Percentiles rank a stretch among this genome's conserved stretches.
These are phyloP conservation scores for Ictalurus punctatus DNA, from an alignment of 2,113 vertebrate genomes.

Conservation along the genomic window DNA sequence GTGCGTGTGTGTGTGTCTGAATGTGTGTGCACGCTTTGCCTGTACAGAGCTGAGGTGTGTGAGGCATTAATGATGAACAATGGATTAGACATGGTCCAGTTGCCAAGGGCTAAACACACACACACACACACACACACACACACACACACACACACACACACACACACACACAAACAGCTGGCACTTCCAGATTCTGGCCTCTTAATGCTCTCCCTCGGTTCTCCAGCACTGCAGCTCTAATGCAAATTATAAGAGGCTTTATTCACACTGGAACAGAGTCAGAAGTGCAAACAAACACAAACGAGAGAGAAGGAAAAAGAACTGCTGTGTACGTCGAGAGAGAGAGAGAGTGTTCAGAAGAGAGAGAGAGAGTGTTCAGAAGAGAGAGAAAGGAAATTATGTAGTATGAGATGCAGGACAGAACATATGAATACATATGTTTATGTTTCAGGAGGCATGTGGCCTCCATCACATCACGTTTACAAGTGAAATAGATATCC, in stretches of 20 bases:
- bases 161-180: slow-evolving; percentile 25
- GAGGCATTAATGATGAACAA: slow-evolving; percentile 17
- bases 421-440: background rate
- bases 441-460: background rate
- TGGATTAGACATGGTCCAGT: slow-evolving; percentile 14
- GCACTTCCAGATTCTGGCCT: slow-evolving; percentile 24
- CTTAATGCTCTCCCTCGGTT: slow-evolving; percentile 38
- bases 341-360: background rate
- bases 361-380: background rate
- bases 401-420: background rate
- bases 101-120: slow-evolving; percentile 10
- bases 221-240: slow-evolving; percentile 34
- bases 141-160: slow-evolving; percentile 5
- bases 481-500: background rate
- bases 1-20: background rate
- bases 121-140: background rate
- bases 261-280: slow-evolving; percentile 34
- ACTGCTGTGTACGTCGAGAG: background rate
- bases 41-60: background rate
- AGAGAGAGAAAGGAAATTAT: background rate
- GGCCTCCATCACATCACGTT: background rate
- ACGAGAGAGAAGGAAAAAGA: background rate
- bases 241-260: slow-evolving; percentile 43
- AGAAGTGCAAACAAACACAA: slow-evolving; percentile 1
- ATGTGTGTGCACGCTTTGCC: background rate